Percentiles rank a stretch among this genome's conserved stretches.
Evolutionary conservation across 2,888 invertebrate species (phyloP).

Genomic region (Protonemura montana): DNA sequence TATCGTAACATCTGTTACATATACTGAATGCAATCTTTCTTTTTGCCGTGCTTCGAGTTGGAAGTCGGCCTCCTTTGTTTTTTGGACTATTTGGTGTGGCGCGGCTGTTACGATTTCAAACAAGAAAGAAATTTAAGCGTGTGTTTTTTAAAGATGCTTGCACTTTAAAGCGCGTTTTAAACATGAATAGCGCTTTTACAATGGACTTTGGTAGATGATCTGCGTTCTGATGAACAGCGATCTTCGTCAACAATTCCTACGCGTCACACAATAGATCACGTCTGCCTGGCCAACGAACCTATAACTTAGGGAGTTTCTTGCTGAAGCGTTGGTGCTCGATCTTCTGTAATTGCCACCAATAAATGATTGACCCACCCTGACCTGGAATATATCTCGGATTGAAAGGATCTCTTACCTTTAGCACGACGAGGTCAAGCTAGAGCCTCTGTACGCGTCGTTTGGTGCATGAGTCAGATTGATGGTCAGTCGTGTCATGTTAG

Average conservation of each 20-base stretch:
- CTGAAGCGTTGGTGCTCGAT: not conserved
- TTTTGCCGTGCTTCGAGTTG: not conserved
- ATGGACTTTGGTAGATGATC: not conserved
- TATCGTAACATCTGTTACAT: slow-evolving; percentile 29
- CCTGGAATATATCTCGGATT: not conserved
- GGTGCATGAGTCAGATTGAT: slow-evolving; percentile 12
- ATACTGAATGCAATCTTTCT: slow-evolving; percentile 9
- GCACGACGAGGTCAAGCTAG: not conserved
- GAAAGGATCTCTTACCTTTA: not conserved
- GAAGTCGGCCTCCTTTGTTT: slow-evolving; percentile 7
- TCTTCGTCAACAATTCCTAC: not conserved
- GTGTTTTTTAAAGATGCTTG: not conserved
- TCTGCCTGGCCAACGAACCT: not conserved
- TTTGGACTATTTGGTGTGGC: slow-evolving; percentile 12
- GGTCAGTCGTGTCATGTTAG: slow-evolving; percentile 12
- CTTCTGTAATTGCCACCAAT: not conserved
- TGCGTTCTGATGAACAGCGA: not conserved
- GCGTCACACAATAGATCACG: not conserved
- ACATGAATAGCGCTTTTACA: no score
- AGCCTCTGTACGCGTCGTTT: not conserved
- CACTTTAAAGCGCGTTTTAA: no score
- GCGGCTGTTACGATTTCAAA: not conserved
- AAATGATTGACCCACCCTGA: not conserved
- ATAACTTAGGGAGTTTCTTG: not conserved
- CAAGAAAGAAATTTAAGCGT: slow-evolving; percentile 7